phyloP scores from a whole-genome alignment of 2,113 vertebrate species.

The Sander lucioperca region DNA sequence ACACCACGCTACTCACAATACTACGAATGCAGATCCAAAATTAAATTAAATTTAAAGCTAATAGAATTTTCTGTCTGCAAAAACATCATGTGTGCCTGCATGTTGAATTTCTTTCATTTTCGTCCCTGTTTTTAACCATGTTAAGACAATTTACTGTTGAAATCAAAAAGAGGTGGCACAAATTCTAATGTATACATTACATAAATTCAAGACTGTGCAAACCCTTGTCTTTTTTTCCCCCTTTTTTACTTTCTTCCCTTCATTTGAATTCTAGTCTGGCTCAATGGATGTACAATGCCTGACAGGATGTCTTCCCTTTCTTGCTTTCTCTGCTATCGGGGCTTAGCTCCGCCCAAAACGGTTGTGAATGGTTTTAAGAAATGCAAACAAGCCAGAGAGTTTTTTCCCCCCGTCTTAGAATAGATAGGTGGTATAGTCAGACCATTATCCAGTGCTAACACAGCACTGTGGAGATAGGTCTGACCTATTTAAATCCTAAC shows the following conservation, averaged over 20 bases:
- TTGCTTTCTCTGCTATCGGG: no score
- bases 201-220: background rate
- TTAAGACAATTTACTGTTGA: conserved; percentile 17
- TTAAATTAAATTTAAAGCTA: conserved; percentile 46
- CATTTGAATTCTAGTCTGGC: background rate
- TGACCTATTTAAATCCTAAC: background rate
- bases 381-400: no score
- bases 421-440: no score
- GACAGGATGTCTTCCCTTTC: no score
- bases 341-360: no score
- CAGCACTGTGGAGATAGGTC: no score
- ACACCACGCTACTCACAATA: background rate
- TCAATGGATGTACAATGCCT: no score
- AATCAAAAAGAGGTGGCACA: background rate
- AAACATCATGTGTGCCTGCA: conserved; percentile 19
- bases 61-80: conserved; percentile 37
- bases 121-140: conserved; percentile 6
- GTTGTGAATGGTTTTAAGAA: no score
- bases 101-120: conserved; percentile 16
- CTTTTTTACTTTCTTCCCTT: background rate
- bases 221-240: background rate
- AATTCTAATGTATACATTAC: background rate
- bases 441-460: no score
- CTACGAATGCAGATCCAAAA: conserved; percentile 33
- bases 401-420: no score